A percentile compares a stretch with the other conserved stretches of the same genome.
Conservation (phyloP, 2,797 vertebrate species). For the Leptatherina wallacei region DNA sequence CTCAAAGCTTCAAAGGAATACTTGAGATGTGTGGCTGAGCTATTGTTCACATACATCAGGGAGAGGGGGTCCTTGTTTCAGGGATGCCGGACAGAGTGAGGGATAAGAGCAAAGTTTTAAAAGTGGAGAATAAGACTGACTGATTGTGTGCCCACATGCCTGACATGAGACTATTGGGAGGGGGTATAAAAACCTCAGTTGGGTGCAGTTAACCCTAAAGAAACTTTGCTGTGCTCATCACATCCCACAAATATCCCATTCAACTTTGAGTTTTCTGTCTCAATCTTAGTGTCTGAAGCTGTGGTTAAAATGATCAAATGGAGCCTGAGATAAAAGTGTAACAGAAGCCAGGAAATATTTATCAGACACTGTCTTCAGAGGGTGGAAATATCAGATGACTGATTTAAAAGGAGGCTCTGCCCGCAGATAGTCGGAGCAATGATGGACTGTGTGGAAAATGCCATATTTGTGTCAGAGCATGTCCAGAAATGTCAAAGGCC, state of each 20-base stretch:
- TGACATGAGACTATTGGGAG: conserved; percentile 25
- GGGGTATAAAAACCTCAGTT: conserved; percentile 26
- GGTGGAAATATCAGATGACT: conserved; percentile 47
- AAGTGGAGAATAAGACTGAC: conserved; percentile 36
- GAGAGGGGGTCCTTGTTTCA: conserved; percentile 29
- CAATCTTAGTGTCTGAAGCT: conserved; percentile 2
- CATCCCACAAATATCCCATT: conserved; percentile 8
- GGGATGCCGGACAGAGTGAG: conserved; percentile 13
- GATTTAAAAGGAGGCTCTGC: conserved; percentile 47
- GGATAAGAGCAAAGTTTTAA: conserved; percentile 53
- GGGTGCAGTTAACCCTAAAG: conserved; percentile 17
- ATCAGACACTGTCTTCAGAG: conserved; percentile 33
- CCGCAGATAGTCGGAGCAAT: conserved; percentile 37
- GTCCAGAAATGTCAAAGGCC: conserved; percentile 51
- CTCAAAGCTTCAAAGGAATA: conserved; percentile 71
- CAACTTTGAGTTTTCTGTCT: background rate
- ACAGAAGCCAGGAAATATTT: conserved; percentile 53
- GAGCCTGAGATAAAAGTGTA: conserved; percentile 40
- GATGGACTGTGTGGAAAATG: conserved; percentile 58
- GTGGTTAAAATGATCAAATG: conserved; percentile 37
- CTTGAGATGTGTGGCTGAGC: conserved; percentile 60
- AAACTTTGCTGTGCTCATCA: conserved; percentile 11
- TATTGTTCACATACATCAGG: conserved; percentile 59
- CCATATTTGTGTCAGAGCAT: conserved; percentile 40
- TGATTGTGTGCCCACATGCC: conserved; percentile 55